These are phyloP conservation scores for Zygothrica quintamaculata DNA, from an alignment of 2,888 invertebrate species.

Conservation along the genomic window DNA sequence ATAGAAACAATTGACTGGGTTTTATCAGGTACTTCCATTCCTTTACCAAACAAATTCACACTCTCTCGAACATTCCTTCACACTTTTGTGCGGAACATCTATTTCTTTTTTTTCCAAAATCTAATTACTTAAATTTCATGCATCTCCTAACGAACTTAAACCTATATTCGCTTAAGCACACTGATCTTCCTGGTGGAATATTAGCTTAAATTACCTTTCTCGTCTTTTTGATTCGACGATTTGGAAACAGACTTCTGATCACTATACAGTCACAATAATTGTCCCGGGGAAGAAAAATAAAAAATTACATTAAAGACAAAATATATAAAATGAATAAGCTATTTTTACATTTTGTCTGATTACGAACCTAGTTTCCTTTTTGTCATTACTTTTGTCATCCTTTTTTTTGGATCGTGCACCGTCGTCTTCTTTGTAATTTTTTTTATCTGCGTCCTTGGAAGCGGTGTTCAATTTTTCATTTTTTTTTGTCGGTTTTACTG, in stretches of 20 bases:
- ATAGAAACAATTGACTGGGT: too few relatives aligned
- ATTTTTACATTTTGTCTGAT: too few relatives aligned
- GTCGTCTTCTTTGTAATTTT: slow-evolving; percentile 72
- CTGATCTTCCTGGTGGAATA: slow-evolving; percentile 49
- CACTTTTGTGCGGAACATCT: slow-evolving; percentile 37
- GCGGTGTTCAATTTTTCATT: slow-evolving; percentile 49
- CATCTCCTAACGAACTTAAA: slow-evolving; percentile 44
- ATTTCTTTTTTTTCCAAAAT: slow-evolving; percentile 36
- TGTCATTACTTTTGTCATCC: slow-evolving; percentile 85
- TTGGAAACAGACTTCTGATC: slow-evolving; percentile 78
- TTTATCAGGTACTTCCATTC: slow-evolving; percentile 17
- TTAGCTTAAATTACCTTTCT: slow-evolving; percentile 83
- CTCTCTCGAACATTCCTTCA: slow-evolving; percentile 63
- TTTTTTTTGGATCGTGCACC: slow-evolving; percentile 71
- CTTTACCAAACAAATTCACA: slow-evolving; percentile 78
- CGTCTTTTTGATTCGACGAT: slow-evolving; percentile 82
- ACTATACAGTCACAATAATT: slow-evolving; percentile 36
- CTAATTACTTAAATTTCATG: slow-evolving; percentile 47
- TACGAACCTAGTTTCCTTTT: slow-evolving; percentile 86
- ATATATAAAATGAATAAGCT: too few relatives aligned
- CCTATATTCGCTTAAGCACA: slow-evolving; percentile 48
- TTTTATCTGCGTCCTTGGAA: slow-evolving; percentile 74
- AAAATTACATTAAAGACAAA: slow-evolving; percentile 12
- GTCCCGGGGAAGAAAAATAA: slow-evolving; percentile 6
- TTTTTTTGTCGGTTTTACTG: slow-evolving; percentile 65